Conservation (phyloP, 1,140 invertebrate species). For the Zaprionus lachaisei region DNA sequence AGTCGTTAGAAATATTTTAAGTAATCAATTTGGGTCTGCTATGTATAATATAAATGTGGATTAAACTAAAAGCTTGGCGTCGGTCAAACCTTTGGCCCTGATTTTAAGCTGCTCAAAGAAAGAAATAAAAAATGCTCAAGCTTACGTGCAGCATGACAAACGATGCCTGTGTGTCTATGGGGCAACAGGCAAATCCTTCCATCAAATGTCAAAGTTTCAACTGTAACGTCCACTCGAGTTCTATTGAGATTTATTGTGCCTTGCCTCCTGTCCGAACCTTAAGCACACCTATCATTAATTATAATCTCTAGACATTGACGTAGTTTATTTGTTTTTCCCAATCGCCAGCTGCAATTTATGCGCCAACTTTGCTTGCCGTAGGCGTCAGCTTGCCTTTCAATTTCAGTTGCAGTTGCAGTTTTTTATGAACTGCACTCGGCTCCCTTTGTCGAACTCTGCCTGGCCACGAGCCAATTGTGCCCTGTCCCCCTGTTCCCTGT, state of each 20-base stretch:
- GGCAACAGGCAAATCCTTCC: constrained; percentile 65
- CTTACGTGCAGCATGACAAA: constrained; percentile 72
- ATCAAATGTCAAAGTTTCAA: constrained; percentile 78
- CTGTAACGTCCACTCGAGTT: constrained; percentile 74
- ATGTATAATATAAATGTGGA: constrained; percentile 13
- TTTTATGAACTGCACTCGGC: constrained; percentile 51
- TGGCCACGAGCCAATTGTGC: constrained; percentile 37
- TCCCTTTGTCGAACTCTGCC: background rate
- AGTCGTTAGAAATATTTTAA: constrained; percentile 61
- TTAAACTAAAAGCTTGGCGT: constrained; percentile 21
- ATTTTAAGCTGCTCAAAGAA: constrained; percentile 26
- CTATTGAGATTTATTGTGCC: constrained; percentile 78
- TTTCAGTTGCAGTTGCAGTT: constrained; percentile 63
- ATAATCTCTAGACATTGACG: constrained; percentile 54
- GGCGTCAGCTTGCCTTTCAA: constrained; percentile 65
- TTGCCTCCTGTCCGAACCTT: background rate
- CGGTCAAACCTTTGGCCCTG: constrained; percentile 27
- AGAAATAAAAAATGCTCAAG: constrained; percentile 49
- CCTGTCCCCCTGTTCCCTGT: too few species aligned
- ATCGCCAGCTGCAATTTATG: constrained; percentile 57
- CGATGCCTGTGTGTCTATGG: constrained; percentile 44
- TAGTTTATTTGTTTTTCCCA: constrained; percentile 63
- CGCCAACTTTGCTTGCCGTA: constrained; percentile 34
- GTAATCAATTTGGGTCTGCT: constrained; percentile 71
- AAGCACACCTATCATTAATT: constrained; percentile 67